Evolutionary conservation across 2,797 vertebrate species (phyloP).

Genomic region (Brachyalestes nurse): DNA sequence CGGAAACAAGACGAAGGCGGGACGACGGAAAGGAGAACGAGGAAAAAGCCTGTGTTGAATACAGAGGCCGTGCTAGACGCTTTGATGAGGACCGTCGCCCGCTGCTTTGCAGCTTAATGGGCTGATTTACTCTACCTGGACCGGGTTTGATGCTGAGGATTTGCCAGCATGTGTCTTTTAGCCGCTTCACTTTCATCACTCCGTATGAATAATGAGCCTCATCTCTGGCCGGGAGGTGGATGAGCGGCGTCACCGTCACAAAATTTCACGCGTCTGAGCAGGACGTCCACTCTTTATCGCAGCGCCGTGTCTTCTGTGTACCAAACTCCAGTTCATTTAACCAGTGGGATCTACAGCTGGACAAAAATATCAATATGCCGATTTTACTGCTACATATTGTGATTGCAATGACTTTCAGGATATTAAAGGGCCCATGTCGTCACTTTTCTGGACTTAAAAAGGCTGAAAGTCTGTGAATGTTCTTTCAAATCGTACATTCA

Average conservation of each 20-base stretch:
- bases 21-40: background rate
- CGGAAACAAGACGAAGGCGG: slow-evolving; percentile 19
- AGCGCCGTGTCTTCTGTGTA: background rate
- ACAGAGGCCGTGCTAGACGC: slow-evolving; percentile 4
- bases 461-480: too few species aligned
- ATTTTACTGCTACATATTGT: too few species aligned
- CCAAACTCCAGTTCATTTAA: too few species aligned
- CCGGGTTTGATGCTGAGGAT: slow-evolving; percentile 29
- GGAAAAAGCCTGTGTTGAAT: slow-evolving; percentile 10
- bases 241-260: background rate
- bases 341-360: too few species aligned
- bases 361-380: too few species aligned
- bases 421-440: too few species aligned
- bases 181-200: slow-evolving; percentile 26
- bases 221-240: slow-evolving; percentile 5
- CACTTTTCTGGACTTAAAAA: too few species aligned
- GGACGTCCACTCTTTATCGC: background rate
- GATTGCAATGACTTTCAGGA: too few species aligned
- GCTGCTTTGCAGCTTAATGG: slow-evolving; percentile 37
- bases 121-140: slow-evolving; percentile 31
- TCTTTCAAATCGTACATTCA: too few species aligned
- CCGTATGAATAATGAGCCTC: slow-evolving; percentile 41
- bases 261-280: slow-evolving; percentile 30
- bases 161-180: slow-evolving; percentile 42
- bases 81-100: slow-evolving; percentile 45